Percentiles rank a stretch among this genome's conserved stretches.
Evolutionary conservation across 2,113 vertebrate genomes (phyloP).

Genomic region (Anser brachyrhynchus): DNA sequence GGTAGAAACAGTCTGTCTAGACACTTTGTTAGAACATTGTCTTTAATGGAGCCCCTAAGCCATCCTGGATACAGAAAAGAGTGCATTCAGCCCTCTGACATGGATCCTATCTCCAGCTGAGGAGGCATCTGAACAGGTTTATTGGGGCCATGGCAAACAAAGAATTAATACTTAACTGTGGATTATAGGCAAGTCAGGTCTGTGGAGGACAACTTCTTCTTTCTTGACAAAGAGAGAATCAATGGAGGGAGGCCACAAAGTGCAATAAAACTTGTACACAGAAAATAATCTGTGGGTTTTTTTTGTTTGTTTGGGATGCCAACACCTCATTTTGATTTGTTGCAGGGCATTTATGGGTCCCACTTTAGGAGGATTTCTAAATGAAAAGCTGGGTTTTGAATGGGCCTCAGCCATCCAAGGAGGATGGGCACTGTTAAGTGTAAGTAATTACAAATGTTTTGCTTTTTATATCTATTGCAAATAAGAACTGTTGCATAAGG

Average conservation of each 20-base stretch:
- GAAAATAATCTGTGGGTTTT: not conserved
- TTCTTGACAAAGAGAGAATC: not conserved
- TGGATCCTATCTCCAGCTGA: not conserved
- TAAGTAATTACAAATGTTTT: constrained; percentile 73
- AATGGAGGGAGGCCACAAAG: not conserved
- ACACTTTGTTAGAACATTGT: not conserved
- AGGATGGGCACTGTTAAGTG: constrained; percentile 79
- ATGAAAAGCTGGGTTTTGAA: constrained; percentile 87
- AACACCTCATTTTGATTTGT: not conserved
- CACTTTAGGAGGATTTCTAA: constrained; percentile 85
- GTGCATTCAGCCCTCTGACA: not conserved
- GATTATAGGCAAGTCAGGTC: not conserved
- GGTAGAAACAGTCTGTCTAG: not conserved
- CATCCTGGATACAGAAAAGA: not conserved
- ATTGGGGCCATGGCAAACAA: not conserved
- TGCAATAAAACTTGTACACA: not conserved
- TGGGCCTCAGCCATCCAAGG: constrained; percentile 89
- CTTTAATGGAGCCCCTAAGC: not conserved
- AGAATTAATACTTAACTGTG: not conserved
- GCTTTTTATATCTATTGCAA: not conserved
- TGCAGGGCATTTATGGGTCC: constrained; percentile 90
- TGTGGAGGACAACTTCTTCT: not conserved
- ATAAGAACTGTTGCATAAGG: not conserved
- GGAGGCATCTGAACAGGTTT: not conserved
- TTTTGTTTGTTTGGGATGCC: not conserved